These are phyloP conservation scores for Columba livia DNA, from an alignment of 2,113 vertebrate genomes.

Conservation along the genomic window DNA sequence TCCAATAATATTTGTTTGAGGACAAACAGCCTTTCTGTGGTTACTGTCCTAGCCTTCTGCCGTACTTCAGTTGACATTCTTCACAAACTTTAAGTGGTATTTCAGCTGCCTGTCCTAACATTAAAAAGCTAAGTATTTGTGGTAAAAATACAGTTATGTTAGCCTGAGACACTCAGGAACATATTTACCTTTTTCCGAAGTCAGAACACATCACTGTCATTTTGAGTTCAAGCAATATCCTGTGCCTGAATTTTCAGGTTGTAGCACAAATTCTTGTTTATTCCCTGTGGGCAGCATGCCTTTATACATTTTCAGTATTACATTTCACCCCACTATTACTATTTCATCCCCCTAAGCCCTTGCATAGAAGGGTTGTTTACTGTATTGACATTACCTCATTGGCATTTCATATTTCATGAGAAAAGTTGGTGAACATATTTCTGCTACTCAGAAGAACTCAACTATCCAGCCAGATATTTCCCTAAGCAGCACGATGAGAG, in stretches of 20 bases:
- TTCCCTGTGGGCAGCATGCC: neutral
- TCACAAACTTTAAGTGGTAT: neutral
- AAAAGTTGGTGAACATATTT: neutral
- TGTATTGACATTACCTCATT: neutral
- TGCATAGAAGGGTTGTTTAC: neutral
- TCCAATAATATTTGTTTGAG: neutral
- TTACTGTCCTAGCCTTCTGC: neutral
- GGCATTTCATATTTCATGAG: neutral
- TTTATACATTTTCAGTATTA: neutral
- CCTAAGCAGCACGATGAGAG: neutral
- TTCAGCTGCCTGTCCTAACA: neutral
- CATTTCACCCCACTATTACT: neutral
- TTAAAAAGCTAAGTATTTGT: neutral
- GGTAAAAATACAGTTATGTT: neutral
- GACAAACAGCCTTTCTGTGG: neutral
- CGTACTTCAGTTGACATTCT: neutral
- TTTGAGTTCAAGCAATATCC: neutral
- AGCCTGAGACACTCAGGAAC: neutral
- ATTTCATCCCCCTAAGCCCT: neutral
- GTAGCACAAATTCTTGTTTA: neutral
- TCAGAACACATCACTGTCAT: accelerated
- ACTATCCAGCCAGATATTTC: neutral
- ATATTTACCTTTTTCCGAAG: neutral
- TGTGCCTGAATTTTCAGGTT: neutral
- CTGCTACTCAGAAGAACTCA: neutral